phyloP scores from a whole-genome alignment of 2,797 vertebrate genomes.

The Acanthiza pusilla region DNA sequence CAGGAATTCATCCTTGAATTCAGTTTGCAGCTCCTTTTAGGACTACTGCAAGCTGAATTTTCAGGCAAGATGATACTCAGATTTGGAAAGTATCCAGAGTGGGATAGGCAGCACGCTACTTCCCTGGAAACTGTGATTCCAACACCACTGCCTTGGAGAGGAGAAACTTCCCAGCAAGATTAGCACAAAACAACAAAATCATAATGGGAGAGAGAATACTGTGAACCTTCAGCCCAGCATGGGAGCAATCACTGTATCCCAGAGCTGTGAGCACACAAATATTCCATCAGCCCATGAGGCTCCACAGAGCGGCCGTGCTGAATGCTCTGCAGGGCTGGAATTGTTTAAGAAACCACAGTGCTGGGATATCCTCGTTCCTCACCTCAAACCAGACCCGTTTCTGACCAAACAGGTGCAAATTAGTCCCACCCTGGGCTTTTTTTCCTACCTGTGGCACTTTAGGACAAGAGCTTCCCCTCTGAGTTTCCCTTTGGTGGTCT shows the following conservation, averaged over 20 bases:
- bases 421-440: neutral
- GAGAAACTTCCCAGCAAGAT: neutral
- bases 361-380: neutral
- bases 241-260: neutral
- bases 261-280: neutral
- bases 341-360: fast-evolving
- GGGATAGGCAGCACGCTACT: neutral
- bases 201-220: fast-evolving
- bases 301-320: fast-evolving
- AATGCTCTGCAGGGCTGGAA: neutral
- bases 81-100: neutral
- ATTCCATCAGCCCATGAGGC: neutral
- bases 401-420: fast-evolving
- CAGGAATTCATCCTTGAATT: neutral
- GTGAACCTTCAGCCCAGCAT: fast-evolving
- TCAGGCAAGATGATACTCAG: neutral
- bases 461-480: neutral
- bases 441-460: neutral
- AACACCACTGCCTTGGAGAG: neutral
- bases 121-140: neutral
- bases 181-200: neutral
- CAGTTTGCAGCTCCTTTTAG: neutral
- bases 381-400: neutral
- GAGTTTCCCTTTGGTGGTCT: neutral
- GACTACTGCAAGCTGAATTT: neutral